These are phyloP conservation scores for Galemys pyrenaicus DNA, from an alignment of 2,113 vertebrate species.

Conservation along the genomic window DNA sequence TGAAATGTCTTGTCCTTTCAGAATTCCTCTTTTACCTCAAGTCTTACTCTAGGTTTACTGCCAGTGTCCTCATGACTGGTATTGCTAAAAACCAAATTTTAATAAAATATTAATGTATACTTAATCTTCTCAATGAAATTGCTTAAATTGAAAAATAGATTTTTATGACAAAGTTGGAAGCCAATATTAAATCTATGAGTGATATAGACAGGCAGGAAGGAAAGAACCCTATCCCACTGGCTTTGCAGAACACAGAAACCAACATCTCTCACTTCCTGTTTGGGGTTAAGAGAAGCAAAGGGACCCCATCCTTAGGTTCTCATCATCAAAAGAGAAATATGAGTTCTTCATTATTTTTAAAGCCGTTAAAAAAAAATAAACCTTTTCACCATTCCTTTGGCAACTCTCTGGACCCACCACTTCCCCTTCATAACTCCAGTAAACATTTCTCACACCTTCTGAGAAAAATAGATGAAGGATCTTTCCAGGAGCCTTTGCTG, in stretches of 20 bases:
- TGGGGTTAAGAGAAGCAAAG: neutral
- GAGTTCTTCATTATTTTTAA: neutral
- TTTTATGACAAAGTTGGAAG: neutral
- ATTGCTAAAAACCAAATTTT: neutral
- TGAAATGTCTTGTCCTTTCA: constrained; percentile 1
- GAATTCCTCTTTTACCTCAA: constrained; percentile 31
- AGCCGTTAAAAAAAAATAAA: neutral
- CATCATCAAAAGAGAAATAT: neutral
- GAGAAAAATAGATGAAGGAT: neutral
- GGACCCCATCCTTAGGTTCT: neutral
- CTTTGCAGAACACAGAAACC: neutral
- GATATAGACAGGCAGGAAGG: neutral
- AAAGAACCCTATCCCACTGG: neutral
- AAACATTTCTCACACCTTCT: neutral
- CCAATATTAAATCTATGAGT: neutral
- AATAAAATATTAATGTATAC: neutral
- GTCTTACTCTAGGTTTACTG: neutral
- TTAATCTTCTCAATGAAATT: neutral
- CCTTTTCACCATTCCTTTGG: neutral
- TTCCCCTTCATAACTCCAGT: neutral
- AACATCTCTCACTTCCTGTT: neutral
- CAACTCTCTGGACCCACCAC: neutral
- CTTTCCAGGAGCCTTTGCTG: neutral
- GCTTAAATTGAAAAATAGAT: neutral
- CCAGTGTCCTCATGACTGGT: neutral